Evolutionary conservation across 1,140 invertebrate species (phyloP).

Genomic region (Caenorhabditis elegans): WBcel235 BX284603.4:9260501-9261000

Average conservation of each 20-base stretch:
- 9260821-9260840: not conserved
- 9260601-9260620: not conserved
- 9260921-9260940: not conserved
- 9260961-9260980: too few relatives aligned
- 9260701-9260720: slow-evolving; percentile 33
- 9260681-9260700: slow-evolving; percentile 48
- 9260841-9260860: not conserved
- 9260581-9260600: not conserved
- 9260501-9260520: not conserved
- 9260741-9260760: slow-evolving; percentile 38
- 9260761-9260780: slow-evolving; percentile 35
- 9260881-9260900: slow-evolving; percentile 1
- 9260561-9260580: slow-evolving; percentile 10
- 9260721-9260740: slow-evolving; percentile 14
- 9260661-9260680: slow-evolving; percentile 37
- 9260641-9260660: not conserved
- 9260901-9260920: slow-evolving; percentile 9
- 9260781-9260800: not conserved
- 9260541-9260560: slow-evolving; percentile 25
- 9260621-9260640: not conserved
- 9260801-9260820: not conserved
- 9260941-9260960: too few relatives aligned
- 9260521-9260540: not conserved
- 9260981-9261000: too few relatives aligned
- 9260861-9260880: not conserved